These are phyloP conservation scores for Pinna nobilis DNA, from an alignment of 1,140 invertebrate species.

Conservation along the genomic window DNA sequence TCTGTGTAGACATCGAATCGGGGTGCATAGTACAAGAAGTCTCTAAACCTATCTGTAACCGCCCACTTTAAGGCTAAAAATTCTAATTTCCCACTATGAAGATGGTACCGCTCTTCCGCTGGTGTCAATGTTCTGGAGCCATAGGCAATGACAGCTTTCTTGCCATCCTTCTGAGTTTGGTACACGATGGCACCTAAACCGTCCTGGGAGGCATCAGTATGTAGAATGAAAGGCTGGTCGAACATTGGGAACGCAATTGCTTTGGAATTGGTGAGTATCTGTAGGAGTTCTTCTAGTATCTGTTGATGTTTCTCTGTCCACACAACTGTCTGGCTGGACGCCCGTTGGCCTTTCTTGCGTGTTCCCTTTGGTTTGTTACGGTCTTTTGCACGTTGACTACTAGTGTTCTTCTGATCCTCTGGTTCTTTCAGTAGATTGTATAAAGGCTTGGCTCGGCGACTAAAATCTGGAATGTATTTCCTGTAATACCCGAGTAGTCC, in stretches of 20 bases:
- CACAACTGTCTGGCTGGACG: slow-evolving; percentile 5
- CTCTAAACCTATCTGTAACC: slow-evolving; percentile 32
- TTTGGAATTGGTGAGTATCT: slow-evolving; percentile 51
- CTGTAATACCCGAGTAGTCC: slow-evolving; percentile 74
- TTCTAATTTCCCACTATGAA: slow-evolving; percentile 43
- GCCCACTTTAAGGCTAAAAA: slow-evolving; percentile 40
- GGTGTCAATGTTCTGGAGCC: slow-evolving; percentile 39
- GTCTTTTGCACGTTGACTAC: neutral
- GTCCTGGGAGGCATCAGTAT: slow-evolving; percentile 73
- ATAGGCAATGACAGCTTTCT: slow-evolving; percentile 50
- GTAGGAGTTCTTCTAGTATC: slow-evolving; percentile 54
- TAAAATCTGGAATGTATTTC: slow-evolving; percentile 71
- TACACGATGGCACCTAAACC: slow-evolving; percentile 73
- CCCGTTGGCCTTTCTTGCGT: slow-evolving; percentile 21
- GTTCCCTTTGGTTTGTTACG: slow-evolving; percentile 13
- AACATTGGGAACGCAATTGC: slow-evolving; percentile 68
- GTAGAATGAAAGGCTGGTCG: slow-evolving; percentile 66
- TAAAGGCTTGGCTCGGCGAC: slow-evolving; percentile 38
- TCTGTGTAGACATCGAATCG: slow-evolving; percentile 27
- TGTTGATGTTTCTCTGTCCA: slow-evolving; percentile 39
- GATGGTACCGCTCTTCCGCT: slow-evolving; percentile 37
- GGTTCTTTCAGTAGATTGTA: slow-evolving; percentile 44
- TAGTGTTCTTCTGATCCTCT: neutral
- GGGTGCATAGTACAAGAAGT: slow-evolving; percentile 28
- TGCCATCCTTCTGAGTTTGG: slow-evolving; percentile 58